Evolutionary conservation across 2,888 invertebrate genomes (phyloP), one percentile per base, ranked within the genome.

Genomic region (Pristionchus arcanus): DNA sequence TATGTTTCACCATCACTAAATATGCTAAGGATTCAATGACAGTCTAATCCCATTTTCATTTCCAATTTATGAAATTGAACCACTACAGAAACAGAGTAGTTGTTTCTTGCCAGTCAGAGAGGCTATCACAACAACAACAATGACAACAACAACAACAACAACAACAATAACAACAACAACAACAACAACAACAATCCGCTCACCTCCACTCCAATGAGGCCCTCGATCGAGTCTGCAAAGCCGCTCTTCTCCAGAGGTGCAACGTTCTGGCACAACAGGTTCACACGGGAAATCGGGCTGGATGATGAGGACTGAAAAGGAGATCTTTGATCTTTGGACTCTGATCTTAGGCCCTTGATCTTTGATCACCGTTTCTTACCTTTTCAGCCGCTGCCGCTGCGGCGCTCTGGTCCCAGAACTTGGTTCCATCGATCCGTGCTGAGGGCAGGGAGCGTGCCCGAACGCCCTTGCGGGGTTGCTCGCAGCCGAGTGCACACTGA

Each of bases 231-330:
- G 19, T 89, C 89, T 9, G 89, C 28, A 13, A 89, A 42, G 13
- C 81, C 81, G 55, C 81, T 37, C 59, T 87, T 85, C 13, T 91
- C 91, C 31, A 91, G 89, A 3, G 92, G 90, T 21, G 92, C 91
- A 16, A 93, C 92, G 90, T 92, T 93, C 90, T 93, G 93, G 89
- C 94, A 94, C 28, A 94, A 91, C 15, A 93, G 91, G 63, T 92
- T 91, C 19, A 93, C 91, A 3, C 92, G 71, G 0, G 92, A 90
- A 42, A 94, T 90, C 11, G 93, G 93, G 5, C 92, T 92, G 16
- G 91, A 90, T 5, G 15, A 4, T 0, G 81, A 7, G 5, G 83
- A 28, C 83, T 83, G 81, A 37, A 49, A 88, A 21, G 1, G 9
- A 49, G 25, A 59, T 59, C 68, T n/a, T 68, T 49, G 28, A 49